These are phyloP conservation scores for Apis laboriosa DNA, from an alignment of 1,140 invertebrate species.

Conservation along the genomic window DNA sequence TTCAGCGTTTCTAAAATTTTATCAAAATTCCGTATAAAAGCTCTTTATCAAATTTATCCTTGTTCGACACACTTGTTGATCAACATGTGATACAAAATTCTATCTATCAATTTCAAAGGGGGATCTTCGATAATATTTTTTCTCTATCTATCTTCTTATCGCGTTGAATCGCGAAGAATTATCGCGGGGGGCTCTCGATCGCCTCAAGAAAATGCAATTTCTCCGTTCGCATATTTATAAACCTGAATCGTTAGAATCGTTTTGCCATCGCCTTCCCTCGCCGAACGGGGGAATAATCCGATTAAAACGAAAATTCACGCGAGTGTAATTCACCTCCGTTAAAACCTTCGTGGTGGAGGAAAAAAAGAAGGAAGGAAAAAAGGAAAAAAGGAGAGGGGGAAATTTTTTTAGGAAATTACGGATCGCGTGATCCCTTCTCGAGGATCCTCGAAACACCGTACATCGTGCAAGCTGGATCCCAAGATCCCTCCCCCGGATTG, in stretches of 20 bases:
- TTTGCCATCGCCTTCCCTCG: background rate
- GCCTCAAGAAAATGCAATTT: conserved; percentile 23
- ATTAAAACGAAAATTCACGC: conserved; percentile 10
- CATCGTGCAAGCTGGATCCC: too few species aligned
- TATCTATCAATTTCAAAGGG: too few species aligned
- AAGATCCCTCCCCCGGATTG: too few species aligned
- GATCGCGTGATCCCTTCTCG: background rate
- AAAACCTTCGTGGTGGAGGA: background rate
- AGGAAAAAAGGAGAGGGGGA: background rate
- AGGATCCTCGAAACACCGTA: too few species aligned
- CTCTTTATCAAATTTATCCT: too few species aligned
- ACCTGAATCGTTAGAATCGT: background rate
- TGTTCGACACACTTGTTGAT: too few species aligned
- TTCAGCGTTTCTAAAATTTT: too few species aligned
- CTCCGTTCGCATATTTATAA: conserved; percentile 31
- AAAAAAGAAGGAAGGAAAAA: background rate
- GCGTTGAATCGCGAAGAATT: background rate
- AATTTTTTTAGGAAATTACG: background rate
- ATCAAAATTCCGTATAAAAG: too few species aligned
- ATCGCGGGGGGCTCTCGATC: background rate
- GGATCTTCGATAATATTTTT: background rate
- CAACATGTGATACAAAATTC: too few species aligned
- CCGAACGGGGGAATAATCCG: background rate
- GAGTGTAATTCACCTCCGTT: background rate
- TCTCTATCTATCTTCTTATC: background rate